Base-by-base conservation (phyloP, 2,888 invertebrate species). In the Patella depressa region DNA sequence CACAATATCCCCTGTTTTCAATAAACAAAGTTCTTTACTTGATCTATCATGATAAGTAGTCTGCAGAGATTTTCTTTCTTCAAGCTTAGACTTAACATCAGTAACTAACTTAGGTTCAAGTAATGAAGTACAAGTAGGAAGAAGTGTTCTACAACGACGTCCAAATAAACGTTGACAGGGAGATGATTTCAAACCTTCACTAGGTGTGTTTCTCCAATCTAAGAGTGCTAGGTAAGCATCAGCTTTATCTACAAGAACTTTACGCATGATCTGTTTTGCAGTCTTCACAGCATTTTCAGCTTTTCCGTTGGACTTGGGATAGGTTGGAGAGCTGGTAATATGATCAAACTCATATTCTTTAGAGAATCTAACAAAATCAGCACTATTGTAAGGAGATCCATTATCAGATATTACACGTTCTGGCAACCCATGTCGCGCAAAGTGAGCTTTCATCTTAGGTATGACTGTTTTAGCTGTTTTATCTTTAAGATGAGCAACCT, bases 341-440 rank as follows among this genome's bases (percentile, higher is more conserved):
- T 76, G 76, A 54, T 76, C 72, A 55, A 76, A 72, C 15, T 72
- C 57, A 53, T 57, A 76, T 12, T 24, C 9, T 71, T 76, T 29
- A 34, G 59, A 17, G 19, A 59, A 59, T n/a, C 19, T 17, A 59
- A n/a, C 5, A 59, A 59, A 59, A n/a, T 59, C 59, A 19, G 19
- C 17, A n/a, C n/a, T n/a, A n/a, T 79, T 5, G 34, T 79, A 80
- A 24, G 78, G 80, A 3, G 83, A 80, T 15, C 82, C 83, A 72
- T 79, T 80, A 59, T 81, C 82, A 5, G 77, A 24, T 24, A 0
- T 24, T 24, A 24, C 24, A 24, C 24, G 24, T 24, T 24, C 24
- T 24, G 24, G 24, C 74, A 53, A 82, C 53, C 83, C 83, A 73
- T 80, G 76, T 34, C 79, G 69, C 59, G 74, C 73, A 72, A 83